Evolutionary conservation across 2,113 vertebrate genomes (phyloP).

Genomic region (Epinephelus moara): DNA sequence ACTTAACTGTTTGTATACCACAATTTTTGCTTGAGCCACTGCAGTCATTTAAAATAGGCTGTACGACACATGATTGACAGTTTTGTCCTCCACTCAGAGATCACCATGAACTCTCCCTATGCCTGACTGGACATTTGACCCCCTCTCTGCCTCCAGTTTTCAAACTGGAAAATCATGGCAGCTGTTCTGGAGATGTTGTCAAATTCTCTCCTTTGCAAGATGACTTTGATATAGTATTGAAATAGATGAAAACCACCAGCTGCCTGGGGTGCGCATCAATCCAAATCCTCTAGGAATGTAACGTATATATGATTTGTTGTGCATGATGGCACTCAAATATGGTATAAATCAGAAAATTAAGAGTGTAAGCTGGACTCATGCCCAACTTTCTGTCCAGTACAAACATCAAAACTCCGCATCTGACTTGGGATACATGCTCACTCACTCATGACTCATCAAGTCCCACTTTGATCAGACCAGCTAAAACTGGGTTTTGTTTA

Average conservation of each 20-base stretch:
- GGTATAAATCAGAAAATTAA: background rate
- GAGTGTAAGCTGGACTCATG: background rate
- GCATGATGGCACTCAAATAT: background rate
- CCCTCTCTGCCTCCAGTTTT: background rate
- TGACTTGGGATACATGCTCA: slow-evolving; percentile 9
- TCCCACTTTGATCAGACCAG: slow-evolving; percentile 25
- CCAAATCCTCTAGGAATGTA: background rate
- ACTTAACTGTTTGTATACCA: background rate
- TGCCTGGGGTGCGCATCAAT: background rate
- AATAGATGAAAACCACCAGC: background rate
- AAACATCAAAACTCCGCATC: slow-evolving; percentile 3
- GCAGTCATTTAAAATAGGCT: background rate
- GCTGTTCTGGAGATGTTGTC: slow-evolving; percentile 4
- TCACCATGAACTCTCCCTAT: background rate
- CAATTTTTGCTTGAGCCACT: background rate
- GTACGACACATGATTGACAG: background rate
- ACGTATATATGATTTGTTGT: slow-evolving; percentile 5
- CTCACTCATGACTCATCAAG: slow-evolving; percentile 20
- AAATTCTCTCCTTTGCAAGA: background rate
- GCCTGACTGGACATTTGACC: background rate
- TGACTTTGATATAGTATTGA: background rate
- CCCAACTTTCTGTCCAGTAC: background rate
- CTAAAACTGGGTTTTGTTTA: slow-evolving; percentile 32
- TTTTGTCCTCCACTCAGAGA: background rate
- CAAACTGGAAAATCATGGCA: background rate